Evolutionary conservation across 2,888 invertebrate species (phyloP).

Genomic region (Andrena fulva): DNA sequence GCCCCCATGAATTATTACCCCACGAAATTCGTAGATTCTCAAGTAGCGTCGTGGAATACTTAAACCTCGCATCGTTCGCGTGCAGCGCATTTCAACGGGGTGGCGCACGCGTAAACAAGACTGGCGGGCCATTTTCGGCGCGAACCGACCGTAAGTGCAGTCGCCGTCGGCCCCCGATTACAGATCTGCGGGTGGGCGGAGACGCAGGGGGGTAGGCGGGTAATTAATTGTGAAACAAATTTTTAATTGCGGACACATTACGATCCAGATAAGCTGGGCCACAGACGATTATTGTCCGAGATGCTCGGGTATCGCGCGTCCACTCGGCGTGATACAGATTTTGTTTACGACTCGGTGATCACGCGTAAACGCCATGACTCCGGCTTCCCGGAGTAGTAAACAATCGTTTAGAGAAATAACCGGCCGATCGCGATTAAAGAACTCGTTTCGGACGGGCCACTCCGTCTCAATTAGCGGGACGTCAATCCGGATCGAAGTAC

Average conservation of each 20-base stretch:
- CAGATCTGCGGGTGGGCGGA: too few relatives aligned
- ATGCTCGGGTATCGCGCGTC: constrained; percentile 59
- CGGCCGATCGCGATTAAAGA: constrained; percentile 44
- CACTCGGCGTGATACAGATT: constrained; percentile 69
- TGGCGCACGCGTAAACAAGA: too few relatives aligned
- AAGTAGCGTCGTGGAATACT: too few relatives aligned
- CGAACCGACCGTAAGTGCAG: neutral
- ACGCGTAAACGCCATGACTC: constrained; percentile 77
- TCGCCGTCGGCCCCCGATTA: neutral
- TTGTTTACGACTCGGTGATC: constrained; percentile 78
- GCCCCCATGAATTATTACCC: too few relatives aligned
- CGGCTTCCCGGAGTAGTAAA: constrained; percentile 63
- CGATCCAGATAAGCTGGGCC: constrained; percentile 30
- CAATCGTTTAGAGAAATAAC: constrained; percentile 72
- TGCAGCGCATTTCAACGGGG: too few relatives aligned
- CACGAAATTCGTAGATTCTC: too few relatives aligned
- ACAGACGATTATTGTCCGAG: constrained; percentile 32
- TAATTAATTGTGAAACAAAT: constrained; percentile 63
- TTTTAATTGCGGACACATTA: constrained; percentile 49
- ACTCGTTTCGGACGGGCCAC: neutral
- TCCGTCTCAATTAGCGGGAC: constrained; percentile 10
- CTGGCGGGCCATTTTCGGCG: neutral
- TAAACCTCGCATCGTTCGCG: too few relatives aligned
- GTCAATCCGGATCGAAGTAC: neutral
- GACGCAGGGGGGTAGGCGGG: neutral